Conservation (phyloP, 2,888 invertebrate species). For the Clivina fossor region DNA sequence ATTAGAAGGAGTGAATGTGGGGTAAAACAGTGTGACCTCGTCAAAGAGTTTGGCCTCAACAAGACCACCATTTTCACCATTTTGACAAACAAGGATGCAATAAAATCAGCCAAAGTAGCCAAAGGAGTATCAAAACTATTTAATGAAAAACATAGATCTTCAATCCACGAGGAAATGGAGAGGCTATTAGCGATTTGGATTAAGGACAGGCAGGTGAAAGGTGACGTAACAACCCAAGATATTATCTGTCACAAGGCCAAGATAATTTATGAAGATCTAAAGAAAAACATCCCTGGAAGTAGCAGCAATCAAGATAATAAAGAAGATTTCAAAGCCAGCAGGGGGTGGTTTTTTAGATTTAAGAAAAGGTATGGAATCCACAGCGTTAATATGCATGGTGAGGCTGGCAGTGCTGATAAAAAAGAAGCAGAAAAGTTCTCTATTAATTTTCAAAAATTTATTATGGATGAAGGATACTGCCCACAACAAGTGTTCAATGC, state of each 20-base stretch:
- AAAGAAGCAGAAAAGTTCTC: constrained; percentile 35
- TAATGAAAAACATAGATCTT: constrained; percentile 35
- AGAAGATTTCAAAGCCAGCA: constrained; percentile 36
- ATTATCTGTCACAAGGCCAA: constrained; percentile 35
- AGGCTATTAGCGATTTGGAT: constrained; percentile 35
- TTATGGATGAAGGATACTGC: constrained; percentile 34
- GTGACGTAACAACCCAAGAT: constrained; percentile 38
- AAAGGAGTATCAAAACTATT: constrained; percentile 29
- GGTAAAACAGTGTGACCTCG: no score
- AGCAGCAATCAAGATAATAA: constrained; percentile 35
- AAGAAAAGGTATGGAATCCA: constrained; percentile 35
- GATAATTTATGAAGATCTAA: constrained; percentile 35
- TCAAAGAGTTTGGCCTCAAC: no score
- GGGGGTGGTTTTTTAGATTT: constrained; percentile 36
- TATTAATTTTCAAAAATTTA: constrained; percentile 30
- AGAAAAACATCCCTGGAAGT: constrained; percentile 36
- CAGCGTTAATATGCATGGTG: constrained; percentile 34
- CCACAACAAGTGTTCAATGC: constrained; percentile 34
- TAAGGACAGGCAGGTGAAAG: constrained; percentile 36
- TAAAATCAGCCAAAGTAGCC: constrained; percentile 17
- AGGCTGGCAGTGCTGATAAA: constrained; percentile 31
- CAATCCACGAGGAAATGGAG: constrained; percentile 35
- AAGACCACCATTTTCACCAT: no score
- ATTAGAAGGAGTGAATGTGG: no score
- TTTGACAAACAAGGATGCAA: no score